Conservation (phyloP, 2,797 vertebrate species). For the Urosaurus nigricauda region DNA sequence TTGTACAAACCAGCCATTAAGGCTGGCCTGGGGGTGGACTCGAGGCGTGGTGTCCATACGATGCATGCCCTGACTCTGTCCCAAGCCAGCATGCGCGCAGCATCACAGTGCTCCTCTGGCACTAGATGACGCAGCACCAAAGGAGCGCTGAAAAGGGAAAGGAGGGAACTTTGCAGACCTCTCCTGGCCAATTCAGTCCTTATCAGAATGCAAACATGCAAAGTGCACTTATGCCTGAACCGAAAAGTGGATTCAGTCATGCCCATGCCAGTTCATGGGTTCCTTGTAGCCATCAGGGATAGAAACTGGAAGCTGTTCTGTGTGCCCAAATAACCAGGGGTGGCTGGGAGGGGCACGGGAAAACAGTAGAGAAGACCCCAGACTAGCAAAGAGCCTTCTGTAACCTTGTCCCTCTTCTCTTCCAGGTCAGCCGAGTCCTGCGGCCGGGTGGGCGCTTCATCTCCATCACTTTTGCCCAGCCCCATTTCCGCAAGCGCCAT, state of each 20-base stretch:
- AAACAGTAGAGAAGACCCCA: neutral
- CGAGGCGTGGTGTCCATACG: too few relatives aligned
- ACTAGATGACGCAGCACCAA: too few relatives aligned
- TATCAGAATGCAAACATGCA: too few relatives aligned
- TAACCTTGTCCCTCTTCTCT: neutral
- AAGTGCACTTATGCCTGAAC: neutral
- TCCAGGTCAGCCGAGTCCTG: slow-evolving; percentile 89
- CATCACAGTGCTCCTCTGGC: too few relatives aligned
- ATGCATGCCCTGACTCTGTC: too few relatives aligned
- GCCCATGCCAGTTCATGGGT: neutral
- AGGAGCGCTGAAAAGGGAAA: neutral
- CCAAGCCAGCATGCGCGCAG: too few relatives aligned
- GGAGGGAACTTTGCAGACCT: neutral
- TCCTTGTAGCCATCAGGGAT: neutral
- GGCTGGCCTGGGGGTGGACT: too few relatives aligned
- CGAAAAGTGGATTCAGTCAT: neutral
- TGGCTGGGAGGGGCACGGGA: too few relatives aligned
- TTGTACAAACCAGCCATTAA: too few relatives aligned
- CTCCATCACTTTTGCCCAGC: slow-evolving; percentile 90
- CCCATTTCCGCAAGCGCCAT: slow-evolving; percentile 89
- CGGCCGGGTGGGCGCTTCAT: slow-evolving; percentile 87
- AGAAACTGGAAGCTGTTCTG: neutral
- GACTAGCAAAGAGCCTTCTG: neutral
- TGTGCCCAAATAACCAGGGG: neutral
- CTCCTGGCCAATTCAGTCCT: neutral